phyloP scores from a whole-genome alignment of 1,140 invertebrate species.

The Temnothorax longispinosus region DNA sequence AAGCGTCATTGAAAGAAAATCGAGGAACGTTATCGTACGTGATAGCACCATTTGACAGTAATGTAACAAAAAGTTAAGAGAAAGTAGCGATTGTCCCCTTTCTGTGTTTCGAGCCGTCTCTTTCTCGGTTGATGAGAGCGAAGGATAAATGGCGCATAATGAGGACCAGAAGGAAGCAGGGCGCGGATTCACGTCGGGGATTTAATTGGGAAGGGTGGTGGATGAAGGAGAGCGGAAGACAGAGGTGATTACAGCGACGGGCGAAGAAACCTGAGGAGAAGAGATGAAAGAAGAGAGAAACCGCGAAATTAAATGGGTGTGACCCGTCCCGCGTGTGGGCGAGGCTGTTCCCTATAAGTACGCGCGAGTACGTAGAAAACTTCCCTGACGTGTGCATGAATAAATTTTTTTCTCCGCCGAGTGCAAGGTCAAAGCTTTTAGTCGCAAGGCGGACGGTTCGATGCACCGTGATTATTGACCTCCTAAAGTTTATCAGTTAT shows the following conservation, averaged over 20 bases:
- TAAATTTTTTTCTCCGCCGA: conserved; percentile 44
- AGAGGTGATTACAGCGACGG: conserved; percentile 59
- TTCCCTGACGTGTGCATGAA: conserved; percentile 23
- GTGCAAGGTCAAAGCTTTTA: conserved; percentile 50
- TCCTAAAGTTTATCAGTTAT: conserved; percentile 27
- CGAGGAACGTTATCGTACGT: too few relatives aligned
- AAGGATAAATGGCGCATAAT: conserved; percentile 62
- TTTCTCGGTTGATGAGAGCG: not conserved
- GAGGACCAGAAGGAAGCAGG: conserved; percentile 28
- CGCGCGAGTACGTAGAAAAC: conserved; percentile 48
- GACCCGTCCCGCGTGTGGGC: conserved; percentile 76
- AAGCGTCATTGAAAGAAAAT: too few relatives aligned
- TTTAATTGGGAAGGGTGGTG: not conserved
- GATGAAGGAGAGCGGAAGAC: conserved; percentile 38
- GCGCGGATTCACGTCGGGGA: conserved; percentile 19
- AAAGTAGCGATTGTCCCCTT: conserved; percentile 2
- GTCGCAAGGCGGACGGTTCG: conserved; percentile 19
- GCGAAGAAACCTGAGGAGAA: conserved; percentile 54
- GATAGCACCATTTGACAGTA: not conserved
- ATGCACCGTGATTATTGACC: conserved; percentile 47
- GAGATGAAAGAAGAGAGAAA: conserved; percentile 69
- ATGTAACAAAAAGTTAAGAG: not conserved
- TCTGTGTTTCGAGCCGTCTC: not conserved
- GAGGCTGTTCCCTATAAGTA: conserved; percentile 55
- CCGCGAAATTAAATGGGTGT: conserved; percentile 76